Base-by-base conservation (phyloP, 2,888 invertebrate species). In the Cerceris rybyensis region DNA sequence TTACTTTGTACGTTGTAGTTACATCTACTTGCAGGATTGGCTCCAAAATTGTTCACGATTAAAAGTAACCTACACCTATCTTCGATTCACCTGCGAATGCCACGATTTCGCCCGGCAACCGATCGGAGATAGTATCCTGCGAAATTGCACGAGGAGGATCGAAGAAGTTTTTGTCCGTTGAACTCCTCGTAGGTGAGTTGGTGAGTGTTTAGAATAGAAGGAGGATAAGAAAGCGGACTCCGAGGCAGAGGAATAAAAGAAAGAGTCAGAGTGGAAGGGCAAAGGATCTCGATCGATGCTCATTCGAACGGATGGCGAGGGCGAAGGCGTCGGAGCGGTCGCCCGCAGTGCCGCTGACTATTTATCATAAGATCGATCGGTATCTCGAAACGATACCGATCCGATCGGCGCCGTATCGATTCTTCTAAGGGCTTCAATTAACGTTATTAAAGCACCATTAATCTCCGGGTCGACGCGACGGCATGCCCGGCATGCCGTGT, bases 311-410 rank as follows among this genome's bases (percentile, higher is more conserved):
- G 64, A 73, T 55, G 70, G 69, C 72, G 78, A 82, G 77, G 79
- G 83, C 82, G 82, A 86, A 85, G 90, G 91, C 89, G 90, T 91
- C 84, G 90, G 90, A 88, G 81, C 88, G 90, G 88, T 91, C 91
- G 90, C 91, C 91, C 88, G 89, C 90, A 90, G 91, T 90, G 91
- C 91, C 91, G 90, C 90, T 88, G 90, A 91, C 90, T 91, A 91
- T 91, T 91, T 91, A 91, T 91, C 91, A 91, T 90, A 89, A 91
- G 91, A 90, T 91, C 91, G 91, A 91, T 91, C 91, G 90, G 90
- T 91, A 91, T 91, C 91, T 90, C 90, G 84, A 85, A 88, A 85
- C 91, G 90, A 91, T 91, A 88, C 89, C 85, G 87, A 86, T 85
- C 76, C 78, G 85, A 88, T 88, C 88, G 86, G 85, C 82, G 86